These are phyloP conservation scores for Ictalurus furcatus DNA, from an alignment of 2,113 vertebrate species.

Conservation along the genomic window DNA sequence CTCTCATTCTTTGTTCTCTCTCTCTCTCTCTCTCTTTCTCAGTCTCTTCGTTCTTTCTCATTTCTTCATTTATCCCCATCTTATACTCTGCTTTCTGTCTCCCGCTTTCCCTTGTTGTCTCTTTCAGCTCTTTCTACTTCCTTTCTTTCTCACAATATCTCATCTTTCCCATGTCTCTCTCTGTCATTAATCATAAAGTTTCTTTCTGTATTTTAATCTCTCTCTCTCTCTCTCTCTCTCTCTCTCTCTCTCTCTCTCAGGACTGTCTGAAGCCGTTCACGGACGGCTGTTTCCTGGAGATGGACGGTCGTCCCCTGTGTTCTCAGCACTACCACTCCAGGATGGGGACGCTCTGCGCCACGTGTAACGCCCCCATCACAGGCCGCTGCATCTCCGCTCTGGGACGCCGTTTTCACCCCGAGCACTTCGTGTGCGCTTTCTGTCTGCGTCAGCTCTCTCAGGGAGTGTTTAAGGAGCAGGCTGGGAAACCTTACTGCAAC, in stretches of 20 bases:
- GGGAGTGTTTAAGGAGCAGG: conserved; percentile 79
- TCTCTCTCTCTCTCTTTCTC: not conserved
- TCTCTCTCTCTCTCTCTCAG: conserved; percentile 60
- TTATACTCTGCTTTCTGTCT: not conserved
- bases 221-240: not conserved
- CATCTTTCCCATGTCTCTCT: not conserved
- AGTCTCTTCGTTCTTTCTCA: not conserved
- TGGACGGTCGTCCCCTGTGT: conserved; percentile 83
- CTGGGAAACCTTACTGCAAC: conserved; percentile 80
- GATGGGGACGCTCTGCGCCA: conserved; percentile 79
- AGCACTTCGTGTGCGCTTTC: conserved; percentile 89
- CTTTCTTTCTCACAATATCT: not conserved
- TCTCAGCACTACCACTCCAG: conserved; percentile 82
- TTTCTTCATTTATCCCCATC: not conserved
- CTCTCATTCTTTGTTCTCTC: not conserved
- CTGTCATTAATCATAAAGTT: not conserved
- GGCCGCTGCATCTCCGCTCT: conserved; percentile 82
- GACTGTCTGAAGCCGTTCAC: conserved; percentile 81
- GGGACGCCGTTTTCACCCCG: conserved; percentile 84
- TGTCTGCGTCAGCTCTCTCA: conserved; percentile 84
- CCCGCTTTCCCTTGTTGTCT: not conserved
- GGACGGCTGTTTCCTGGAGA: conserved; percentile 79
- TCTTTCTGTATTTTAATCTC: not conserved
- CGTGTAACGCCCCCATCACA: conserved; percentile 75
- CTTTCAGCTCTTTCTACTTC: not conserved